Conservation (phyloP, 2,113 vertebrate genomes). For the Pseudolaguvia tuberculata region DNA sequence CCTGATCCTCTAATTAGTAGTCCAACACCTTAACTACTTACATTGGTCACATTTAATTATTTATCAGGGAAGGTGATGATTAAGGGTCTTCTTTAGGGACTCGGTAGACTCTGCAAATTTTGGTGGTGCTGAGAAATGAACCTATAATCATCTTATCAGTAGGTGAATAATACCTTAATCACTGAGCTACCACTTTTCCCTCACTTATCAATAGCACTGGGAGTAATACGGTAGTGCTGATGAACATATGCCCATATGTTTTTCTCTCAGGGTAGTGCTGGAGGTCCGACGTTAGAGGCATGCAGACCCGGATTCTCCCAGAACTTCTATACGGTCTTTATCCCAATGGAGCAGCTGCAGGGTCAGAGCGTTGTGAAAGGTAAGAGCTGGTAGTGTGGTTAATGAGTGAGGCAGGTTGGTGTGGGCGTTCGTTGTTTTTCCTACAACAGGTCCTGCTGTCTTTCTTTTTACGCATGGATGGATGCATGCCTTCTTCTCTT, state of each 20-base stretch:
- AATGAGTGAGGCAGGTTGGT: constrained; percentile 15
- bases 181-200: too few relatives aligned
- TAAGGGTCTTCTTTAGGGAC: too few relatives aligned
- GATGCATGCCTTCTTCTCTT: not conserved
- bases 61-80: too few relatives aligned
- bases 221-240: not conserved
- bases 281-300: constrained; percentile 55
- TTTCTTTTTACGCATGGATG: constrained; percentile 30
- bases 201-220: not conserved
- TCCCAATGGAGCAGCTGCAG: constrained; percentile 68
- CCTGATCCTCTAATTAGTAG: too few relatives aligned
- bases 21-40: too few relatives aligned
- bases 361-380: constrained; percentile 72
- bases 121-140: too few relatives aligned
- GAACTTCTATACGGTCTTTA: constrained; percentile 74
- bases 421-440: constrained; percentile 23
- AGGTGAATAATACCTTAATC: too few relatives aligned
- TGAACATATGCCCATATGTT: too few relatives aligned
- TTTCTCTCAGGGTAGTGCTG: constrained; percentile 69
- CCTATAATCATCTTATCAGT: too few relatives aligned
- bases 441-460: constrained; percentile 33
- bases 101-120: too few relatives aligned
- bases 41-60: too few relatives aligned
- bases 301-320: constrained; percentile 75
- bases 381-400: constrained; percentile 56